Conservation (phyloP, 1,140 invertebrate genomes). For the Leptonema lineaticorne region DNA sequence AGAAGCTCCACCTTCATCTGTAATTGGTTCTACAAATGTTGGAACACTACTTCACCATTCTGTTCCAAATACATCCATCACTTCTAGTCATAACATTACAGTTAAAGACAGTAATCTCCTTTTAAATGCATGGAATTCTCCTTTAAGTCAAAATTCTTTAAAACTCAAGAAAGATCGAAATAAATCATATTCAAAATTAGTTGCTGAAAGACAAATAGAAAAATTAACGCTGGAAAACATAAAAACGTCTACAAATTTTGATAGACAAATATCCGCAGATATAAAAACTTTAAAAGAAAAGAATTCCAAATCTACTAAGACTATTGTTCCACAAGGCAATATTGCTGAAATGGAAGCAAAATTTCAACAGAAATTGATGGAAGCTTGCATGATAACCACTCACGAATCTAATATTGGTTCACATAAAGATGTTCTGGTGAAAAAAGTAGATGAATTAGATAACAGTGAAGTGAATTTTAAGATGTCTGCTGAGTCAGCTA, state of each 20-base stretch:
- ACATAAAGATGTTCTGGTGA: conserved; percentile 29
- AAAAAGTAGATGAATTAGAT: conserved; percentile 32
- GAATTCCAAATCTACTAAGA: not conserved
- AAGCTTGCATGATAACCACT: conserved; percentile 44
- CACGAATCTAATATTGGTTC: conserved; percentile 25
- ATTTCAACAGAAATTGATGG: conserved; percentile 62
- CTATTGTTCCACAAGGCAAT: conserved; percentile 50
- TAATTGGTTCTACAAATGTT: conserved; percentile 64
- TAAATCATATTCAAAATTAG: conserved; percentile 57
- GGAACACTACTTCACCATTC: conserved; percentile 55
- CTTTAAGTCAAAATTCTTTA: conserved; percentile 43
- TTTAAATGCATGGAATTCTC: conserved; percentile 45
- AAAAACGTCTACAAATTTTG: not conserved
- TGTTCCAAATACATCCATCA: conserved; percentile 40
- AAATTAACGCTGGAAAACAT: conserved; percentile 14
- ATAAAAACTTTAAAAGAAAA: conserved; percentile 6
- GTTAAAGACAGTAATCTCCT: conserved; percentile 43
- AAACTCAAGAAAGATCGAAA: conserved; percentile 50
- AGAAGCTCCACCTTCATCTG: conserved; percentile 48
- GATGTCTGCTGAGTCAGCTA: conserved; percentile 15
- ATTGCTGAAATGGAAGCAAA: conserved; percentile 61
- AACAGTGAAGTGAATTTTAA: conserved; percentile 27
- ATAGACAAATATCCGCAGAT: conserved; percentile 1
- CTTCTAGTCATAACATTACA: conserved; percentile 47
- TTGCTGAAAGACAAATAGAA: conserved; percentile 47